Conservation (phyloP, 1,140 invertebrate species). For the Medauroidea extradentata region DNA sequence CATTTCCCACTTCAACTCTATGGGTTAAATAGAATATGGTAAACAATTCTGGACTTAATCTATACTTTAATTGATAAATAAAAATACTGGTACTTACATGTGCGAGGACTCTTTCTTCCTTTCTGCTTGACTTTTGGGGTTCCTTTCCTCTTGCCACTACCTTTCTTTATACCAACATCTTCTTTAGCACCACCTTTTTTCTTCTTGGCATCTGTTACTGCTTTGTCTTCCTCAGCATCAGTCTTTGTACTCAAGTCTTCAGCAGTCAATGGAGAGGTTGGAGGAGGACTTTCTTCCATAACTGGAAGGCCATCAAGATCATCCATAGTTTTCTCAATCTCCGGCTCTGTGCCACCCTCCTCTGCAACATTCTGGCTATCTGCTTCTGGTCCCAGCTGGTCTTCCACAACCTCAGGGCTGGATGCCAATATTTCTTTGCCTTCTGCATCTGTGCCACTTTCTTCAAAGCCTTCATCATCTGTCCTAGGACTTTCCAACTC, state of each 20-base stretch:
- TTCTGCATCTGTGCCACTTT: background rate
- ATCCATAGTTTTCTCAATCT: background rate
- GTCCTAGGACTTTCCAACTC: too few species aligned
- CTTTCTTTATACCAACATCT: conserved; percentile 22
- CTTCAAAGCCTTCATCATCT: background rate
- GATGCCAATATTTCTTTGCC: background rate
- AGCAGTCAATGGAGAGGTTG: too few species aligned
- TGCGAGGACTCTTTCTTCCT: conserved; percentile 21
- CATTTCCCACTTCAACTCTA: too few species aligned
- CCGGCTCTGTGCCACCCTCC: background rate
- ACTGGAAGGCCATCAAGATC: background rate
- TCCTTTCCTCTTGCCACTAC: conserved; percentile 29
- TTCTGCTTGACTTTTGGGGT: conserved; percentile 22
- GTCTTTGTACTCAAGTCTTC: too few species aligned
- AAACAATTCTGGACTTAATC: background rate
- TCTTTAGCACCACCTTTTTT: background rate
- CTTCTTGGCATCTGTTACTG: background rate
- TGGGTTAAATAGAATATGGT: too few species aligned
- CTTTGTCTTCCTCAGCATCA: too few species aligned
- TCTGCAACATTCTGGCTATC: background rate
- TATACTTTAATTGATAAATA: background rate
- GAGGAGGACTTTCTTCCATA: background rate
- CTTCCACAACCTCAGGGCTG: background rate
- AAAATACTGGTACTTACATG: conserved; percentile 15
- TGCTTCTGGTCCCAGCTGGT: background rate